Evolutionary conservation across 2,113 vertebrate genomes (phyloP).

Genomic region (Gymnorhina tibicen): DNA sequence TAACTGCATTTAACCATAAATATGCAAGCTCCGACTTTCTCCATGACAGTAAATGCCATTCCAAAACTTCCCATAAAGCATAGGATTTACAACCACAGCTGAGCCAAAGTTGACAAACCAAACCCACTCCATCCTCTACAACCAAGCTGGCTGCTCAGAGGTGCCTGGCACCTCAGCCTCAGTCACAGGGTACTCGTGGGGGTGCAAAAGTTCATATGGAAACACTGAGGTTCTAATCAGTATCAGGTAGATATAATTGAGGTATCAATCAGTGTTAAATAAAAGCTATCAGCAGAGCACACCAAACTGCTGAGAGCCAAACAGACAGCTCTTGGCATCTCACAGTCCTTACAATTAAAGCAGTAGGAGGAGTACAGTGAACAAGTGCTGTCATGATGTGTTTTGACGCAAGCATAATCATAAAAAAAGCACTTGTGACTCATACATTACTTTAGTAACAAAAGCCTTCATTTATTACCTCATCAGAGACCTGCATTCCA

Average conservation of each 20-base stretch:
- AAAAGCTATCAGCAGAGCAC: neutral
- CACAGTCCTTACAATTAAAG: neutral
- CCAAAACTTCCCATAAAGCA: neutral
- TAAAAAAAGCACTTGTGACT: slow-evolving; percentile 33
- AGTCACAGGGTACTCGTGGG: neutral
- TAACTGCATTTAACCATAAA: neutral
- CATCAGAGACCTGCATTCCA: neutral
- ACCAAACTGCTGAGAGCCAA: neutral
- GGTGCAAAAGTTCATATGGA: neutral
- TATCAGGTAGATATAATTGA: too few species aligned
- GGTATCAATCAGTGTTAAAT: neutral
- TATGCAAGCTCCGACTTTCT: neutral
- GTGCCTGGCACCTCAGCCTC: neutral
- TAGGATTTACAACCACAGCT: neutral
- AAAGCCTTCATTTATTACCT: slow-evolving; percentile 26
- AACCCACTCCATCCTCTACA: neutral
- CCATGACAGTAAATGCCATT: neutral
- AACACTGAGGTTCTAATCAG: neutral
- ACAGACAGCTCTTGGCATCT: neutral
- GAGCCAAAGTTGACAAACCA: neutral
- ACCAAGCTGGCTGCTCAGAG: neutral
- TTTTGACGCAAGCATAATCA: slow-evolving; percentile 21
- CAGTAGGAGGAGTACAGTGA: slow-evolving; percentile 1
- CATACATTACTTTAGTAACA: slow-evolving; percentile 6
- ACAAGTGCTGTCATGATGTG: slow-evolving; percentile 25